These are phyloP conservation scores for Henricia sp. DNA, from an alignment of 53 echinoderm and acorn worm genomes.

Conservation along the genomic window DNA sequence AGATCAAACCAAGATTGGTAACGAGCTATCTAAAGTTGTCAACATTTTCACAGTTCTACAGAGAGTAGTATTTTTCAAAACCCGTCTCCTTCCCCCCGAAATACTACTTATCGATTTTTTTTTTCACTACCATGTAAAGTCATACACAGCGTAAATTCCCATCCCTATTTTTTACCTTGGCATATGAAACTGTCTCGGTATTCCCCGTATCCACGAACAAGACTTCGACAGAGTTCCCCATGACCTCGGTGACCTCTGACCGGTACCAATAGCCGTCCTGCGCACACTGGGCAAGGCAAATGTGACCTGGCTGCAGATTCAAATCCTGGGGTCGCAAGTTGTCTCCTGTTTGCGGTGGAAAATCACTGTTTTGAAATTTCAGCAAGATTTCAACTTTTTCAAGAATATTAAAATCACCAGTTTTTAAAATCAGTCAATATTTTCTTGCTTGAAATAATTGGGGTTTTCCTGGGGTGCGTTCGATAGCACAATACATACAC, in stretches of 20 bases:
- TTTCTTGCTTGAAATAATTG: too few relatives aligned
- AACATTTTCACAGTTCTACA: too few relatives aligned
- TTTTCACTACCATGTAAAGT: neutral
- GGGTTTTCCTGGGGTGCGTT: too few relatives aligned
- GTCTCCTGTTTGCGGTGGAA: constrained; percentile 6
- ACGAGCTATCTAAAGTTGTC: too few relatives aligned
- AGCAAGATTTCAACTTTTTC: neutral
- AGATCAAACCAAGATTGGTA: too few relatives aligned
- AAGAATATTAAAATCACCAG: too few relatives aligned
- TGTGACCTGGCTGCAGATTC: constrained; percentile 61
- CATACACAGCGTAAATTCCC: neutral
- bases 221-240: constrained; percentile 69
- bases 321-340: constrained; percentile 42
- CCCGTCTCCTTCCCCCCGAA: too few relatives aligned
- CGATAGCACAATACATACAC: too few relatives aligned
- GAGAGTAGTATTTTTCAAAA: too few relatives aligned
- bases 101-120: too few relatives aligned
- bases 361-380: neutral
- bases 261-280: constrained; percentile 88
- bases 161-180: constrained; percentile 44
- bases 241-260: constrained; percentile 71
- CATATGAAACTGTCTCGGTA: constrained; percentile 77
- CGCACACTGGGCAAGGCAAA: constrained; percentile 78
- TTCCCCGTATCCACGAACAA: constrained; percentile 87
- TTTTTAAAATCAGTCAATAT: too few relatives aligned